Conservation (phyloP, 2,888 invertebrate species). For the Lamproptera curius region DNA sequence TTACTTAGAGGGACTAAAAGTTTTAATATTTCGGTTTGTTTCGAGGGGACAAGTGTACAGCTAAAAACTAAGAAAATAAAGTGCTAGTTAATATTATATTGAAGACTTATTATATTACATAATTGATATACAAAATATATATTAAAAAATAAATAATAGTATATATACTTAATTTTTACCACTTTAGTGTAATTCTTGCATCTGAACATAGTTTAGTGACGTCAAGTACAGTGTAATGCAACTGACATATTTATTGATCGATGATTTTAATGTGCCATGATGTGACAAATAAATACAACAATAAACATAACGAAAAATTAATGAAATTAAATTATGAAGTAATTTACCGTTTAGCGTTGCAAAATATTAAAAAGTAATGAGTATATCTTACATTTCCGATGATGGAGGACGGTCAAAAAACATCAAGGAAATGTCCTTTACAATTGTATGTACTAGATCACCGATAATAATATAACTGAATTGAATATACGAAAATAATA, state of each 20-base stretch:
- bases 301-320: slow-evolving; percentile 39
- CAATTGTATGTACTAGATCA: no score
- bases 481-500: neutral
- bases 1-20: no score
- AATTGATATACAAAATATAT: no score
- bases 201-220: neutral
- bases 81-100: no score
- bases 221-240: slow-evolving; percentile 37
- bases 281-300: slow-evolving; percentile 38
- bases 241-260: slow-evolving; percentile 21
- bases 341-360: slow-evolving; percentile 2
- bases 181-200: neutral
- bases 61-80: no score
- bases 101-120: no score
- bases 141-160: no score
- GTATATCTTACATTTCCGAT: slow-evolving; percentile 6
- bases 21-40: no score
- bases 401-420: neutral
- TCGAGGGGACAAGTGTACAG: no score
- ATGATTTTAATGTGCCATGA: slow-evolving; percentile 71
- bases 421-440: no score
- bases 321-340: slow-evolving; percentile 19
- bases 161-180: no score
- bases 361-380: slow-evolving; percentile 16
- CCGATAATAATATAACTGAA: no score